Percentiles rank a stretch among this genome's conserved stretches.
These are phyloP conservation scores for Actinopyga echinites DNA, from an alignment of 53 echinoderm and acorn worm species.

Conservation along the genomic window DNA sequence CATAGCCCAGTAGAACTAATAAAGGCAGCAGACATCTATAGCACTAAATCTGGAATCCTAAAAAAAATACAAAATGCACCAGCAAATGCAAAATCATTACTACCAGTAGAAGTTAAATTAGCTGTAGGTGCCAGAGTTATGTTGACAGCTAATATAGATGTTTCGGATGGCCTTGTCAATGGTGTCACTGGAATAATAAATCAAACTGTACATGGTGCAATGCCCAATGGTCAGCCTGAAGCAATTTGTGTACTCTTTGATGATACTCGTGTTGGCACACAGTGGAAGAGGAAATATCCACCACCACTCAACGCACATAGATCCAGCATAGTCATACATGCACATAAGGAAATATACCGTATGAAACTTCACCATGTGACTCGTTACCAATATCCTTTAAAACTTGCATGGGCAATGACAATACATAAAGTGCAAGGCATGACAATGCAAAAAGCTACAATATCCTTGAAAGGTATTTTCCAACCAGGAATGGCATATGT, in stretches of 20 bases:
- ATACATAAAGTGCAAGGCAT: constrained; percentile 30
- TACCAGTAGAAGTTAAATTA: constrained; percentile 41
- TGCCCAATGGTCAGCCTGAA: constrained; percentile 35
- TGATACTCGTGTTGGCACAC: constrained; percentile 23
- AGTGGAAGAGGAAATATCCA: constrained; percentile 2
- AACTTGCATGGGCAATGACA: constrained; percentile 42
- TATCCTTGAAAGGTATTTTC: constrained; percentile 19
- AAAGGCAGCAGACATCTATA: constrained; percentile 8
- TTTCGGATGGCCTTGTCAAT: constrained; percentile 48
- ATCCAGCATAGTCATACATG: not conserved
- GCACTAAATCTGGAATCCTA: not conserved
- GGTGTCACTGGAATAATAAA: constrained; percentile 19
- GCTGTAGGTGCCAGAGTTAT: constrained; percentile 22
- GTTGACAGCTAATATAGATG: constrained; percentile 10
- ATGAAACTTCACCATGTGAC: constrained; percentile 14
- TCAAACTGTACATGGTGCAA: not conserved
- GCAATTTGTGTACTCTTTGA: constrained; percentile 38
- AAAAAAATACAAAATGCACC: constrained; percentile 8
- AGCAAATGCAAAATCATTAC: not conserved
- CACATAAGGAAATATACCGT: constrained; percentile 23
- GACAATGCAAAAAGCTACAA: constrained; percentile 16
- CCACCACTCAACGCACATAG: constrained; percentile 2
- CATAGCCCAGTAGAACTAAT: constrained; percentile 34
- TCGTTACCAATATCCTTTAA: constrained; percentile 36
- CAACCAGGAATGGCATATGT: constrained; percentile 25